Percentiles rank a stretch among this genome's conserved stretches.
phyloP scores from a whole-genome alignment of 2,888 invertebrate species.

The Drosophila antonietae region DNA sequence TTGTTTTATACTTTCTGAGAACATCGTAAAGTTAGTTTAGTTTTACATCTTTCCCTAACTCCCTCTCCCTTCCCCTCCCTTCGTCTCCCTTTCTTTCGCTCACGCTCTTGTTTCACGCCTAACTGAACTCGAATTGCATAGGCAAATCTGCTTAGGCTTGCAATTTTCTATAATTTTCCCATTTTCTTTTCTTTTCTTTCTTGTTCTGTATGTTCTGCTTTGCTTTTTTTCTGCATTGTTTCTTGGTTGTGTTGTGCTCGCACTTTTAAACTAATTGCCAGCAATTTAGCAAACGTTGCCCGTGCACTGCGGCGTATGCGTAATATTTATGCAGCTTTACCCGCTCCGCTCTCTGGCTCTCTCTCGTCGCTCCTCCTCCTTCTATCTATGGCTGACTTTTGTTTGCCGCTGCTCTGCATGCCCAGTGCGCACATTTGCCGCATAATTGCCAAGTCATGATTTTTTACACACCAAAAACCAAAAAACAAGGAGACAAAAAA shows the following conservation, averaged over 20 bases:
- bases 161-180: constrained; percentile 52
- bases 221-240: not conserved
- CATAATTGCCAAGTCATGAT: constrained; percentile 80
- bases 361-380: not conserved
- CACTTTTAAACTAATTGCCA: constrained; percentile 75
- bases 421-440: constrained; percentile 77
- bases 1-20: not conserved
- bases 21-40: constrained; percentile 8
- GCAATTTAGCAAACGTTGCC: constrained; percentile 73
- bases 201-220: no score
- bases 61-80: not conserved
- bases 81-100: rapidly evolving
- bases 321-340: constrained; percentile 58
- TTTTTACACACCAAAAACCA: constrained; percentile 63
- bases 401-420: constrained; percentile 47
- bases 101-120: constrained; percentile 15
- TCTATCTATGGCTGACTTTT: constrained; percentile 33
- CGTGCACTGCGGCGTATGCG: constrained; percentile 72
- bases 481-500: constrained; percentile 25
- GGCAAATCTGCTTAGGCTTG: constrained; percentile 62
- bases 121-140: constrained; percentile 41
- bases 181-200: not conserved
- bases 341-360: not conserved
- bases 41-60: not conserved
- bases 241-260: constrained; percentile 46